Conservation (phyloP, 2,113 vertebrate genomes). For the Myotis lucifugus region DNA sequence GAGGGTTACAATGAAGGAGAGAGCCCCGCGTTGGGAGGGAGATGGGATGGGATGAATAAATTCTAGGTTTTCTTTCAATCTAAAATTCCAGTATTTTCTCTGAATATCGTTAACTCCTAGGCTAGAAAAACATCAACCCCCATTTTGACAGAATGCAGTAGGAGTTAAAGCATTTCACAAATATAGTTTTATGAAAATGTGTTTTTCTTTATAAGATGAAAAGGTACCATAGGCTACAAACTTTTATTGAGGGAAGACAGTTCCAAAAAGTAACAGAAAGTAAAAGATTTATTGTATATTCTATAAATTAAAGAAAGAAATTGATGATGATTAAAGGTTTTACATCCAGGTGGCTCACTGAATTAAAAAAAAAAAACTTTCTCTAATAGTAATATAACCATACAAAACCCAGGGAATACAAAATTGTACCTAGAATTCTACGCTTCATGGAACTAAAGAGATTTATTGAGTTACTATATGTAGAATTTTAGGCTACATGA, state of each 20-base stretch:
- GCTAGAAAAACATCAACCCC: neutral
- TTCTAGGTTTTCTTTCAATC: neutral
- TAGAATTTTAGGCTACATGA: neutral
- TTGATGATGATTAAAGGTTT: neutral
- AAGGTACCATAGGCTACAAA: neutral
- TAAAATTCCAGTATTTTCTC: neutral
- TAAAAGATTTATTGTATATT: conserved; percentile 1
- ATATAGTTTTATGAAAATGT: neutral
- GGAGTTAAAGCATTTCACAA: conserved; percentile 1
- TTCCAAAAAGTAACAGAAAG: neutral
- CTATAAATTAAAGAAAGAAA: neutral
- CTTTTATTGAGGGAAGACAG: neutral
- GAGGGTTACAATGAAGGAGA: neutral
- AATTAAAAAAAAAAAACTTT: neutral
- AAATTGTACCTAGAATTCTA: neutral
- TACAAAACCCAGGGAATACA: neutral
- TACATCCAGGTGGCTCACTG: neutral
- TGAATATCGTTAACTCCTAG: neutral
- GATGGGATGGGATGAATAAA: neutral
- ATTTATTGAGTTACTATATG: neutral
- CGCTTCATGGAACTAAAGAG: neutral
- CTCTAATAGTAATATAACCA: neutral
- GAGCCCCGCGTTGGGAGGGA: neutral
- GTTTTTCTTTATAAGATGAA: neutral
- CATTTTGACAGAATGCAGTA: conserved; percentile 27